phyloP scores from a whole-genome alignment of 2,113 vertebrate genomes.

The Pygoscelis antarcticus region DNA sequence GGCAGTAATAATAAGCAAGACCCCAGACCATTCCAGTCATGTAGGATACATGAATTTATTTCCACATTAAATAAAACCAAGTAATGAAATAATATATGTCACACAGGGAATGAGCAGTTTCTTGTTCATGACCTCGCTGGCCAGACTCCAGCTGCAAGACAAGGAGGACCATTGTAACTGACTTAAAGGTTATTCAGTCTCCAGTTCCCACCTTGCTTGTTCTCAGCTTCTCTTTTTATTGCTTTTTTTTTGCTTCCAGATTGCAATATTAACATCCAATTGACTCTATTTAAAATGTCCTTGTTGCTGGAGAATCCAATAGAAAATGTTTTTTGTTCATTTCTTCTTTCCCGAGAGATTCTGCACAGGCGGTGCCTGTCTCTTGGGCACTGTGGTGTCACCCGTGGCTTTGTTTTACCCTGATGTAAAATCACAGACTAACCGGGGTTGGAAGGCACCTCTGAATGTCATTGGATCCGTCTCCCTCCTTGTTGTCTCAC shows the following conservation, averaged over 20 bases:
- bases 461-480: not conserved
- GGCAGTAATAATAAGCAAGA: not conserved
- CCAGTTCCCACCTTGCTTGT: not conserved
- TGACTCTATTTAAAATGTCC: not conserved
- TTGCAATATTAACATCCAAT: not conserved
- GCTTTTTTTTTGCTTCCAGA: not conserved
- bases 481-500: not conserved
- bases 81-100: not conserved
- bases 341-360: not conserved
- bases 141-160: not conserved
- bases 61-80: not conserved
- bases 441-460: not conserved
- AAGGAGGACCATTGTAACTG: not conserved
- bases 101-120: not conserved
- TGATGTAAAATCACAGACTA: not conserved
- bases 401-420: not conserved
- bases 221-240: constrained; percentile 5
- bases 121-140: not conserved
- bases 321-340: not conserved
- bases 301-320: not conserved
- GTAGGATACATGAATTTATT: not conserved
- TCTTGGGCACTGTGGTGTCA: not conserved
- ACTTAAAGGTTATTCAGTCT: not conserved
- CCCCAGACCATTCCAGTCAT: not conserved
- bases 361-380: not conserved